A percentile compares a stretch with the other conserved stretches of the same genome.
These are phyloP conservation scores for Hylaea fasciaria DNA, from an alignment of 2,888 invertebrate genomes.

Conservation along the genomic window DNA sequence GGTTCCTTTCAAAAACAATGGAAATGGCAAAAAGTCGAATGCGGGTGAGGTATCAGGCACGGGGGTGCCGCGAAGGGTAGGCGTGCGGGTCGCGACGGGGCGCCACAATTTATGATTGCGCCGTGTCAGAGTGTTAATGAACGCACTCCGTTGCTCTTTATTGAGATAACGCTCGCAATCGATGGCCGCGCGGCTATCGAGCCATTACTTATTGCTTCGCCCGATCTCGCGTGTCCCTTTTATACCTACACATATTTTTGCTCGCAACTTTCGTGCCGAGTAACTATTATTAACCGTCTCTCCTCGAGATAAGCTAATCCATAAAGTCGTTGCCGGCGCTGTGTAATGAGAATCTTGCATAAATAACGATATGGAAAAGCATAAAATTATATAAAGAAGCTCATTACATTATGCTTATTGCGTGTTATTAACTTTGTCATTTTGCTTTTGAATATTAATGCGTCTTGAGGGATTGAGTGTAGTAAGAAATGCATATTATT, in stretches of 20 bases:
- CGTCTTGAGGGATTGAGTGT: slow-evolving; percentile 34
- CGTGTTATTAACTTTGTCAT: slow-evolving; percentile 52
- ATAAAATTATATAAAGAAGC: slow-evolving; percentile 47
- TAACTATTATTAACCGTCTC: slow-evolving; percentile 71
- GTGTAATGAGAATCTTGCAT: slow-evolving; percentile 61
- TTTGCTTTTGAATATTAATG: slow-evolving; percentile 48
- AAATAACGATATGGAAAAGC: slow-evolving; percentile 47
- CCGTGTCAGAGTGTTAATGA: slow-evolving; percentile 84
- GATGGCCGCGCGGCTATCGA: slow-evolving; percentile 64
- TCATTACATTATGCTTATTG: slow-evolving; percentile 56
- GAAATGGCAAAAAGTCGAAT: slow-evolving; percentile 81
- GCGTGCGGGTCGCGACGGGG: slow-evolving; percentile 80
- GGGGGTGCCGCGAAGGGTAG: slow-evolving; percentile 66
- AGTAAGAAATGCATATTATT: slow-evolving; percentile 35
- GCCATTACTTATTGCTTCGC: slow-evolving; percentile 76
- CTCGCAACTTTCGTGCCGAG: slow-evolving; percentile 69
- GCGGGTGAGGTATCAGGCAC: slow-evolving; percentile 65
- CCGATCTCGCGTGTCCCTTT: slow-evolving; percentile 77
- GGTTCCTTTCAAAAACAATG: slow-evolving; percentile 80
- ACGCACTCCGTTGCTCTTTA: slow-evolving; percentile 83
- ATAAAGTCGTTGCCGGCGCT: slow-evolving; percentile 59
- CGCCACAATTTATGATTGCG: slow-evolving; percentile 83
- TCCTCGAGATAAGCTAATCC: slow-evolving; percentile 68
- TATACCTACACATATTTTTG: slow-evolving; percentile 64
- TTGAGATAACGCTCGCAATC: slow-evolving; percentile 83